phyloP scores from a whole-genome alignment of 2,797 vertebrate species.

The Microctenopoma lineatum region DNA sequence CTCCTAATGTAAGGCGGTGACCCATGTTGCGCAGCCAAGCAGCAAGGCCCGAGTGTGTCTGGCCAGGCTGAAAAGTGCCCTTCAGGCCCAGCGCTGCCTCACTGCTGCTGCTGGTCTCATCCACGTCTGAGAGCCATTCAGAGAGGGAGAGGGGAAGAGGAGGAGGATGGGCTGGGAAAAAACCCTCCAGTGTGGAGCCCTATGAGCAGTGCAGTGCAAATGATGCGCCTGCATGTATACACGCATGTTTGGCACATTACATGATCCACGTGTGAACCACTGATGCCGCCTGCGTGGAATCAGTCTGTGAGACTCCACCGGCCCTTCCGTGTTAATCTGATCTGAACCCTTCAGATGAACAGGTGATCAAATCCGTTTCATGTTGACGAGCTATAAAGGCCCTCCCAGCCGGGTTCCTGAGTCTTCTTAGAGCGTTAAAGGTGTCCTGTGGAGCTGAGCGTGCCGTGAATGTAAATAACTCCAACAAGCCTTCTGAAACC shows the following conservation, averaged over 20 bases:
- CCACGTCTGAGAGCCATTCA: slow-evolving; percentile 64
- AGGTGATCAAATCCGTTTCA: not conserved
- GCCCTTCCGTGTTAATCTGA: not conserved
- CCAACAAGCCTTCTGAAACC: not conserved
- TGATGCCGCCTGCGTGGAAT: not conserved
- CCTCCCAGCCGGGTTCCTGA: not conserved
- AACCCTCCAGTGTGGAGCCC: slow-evolving; percentile 36
- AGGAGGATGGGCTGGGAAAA: not conserved
- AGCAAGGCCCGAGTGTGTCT: slow-evolving; percentile 79
- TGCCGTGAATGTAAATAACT: not conserved
- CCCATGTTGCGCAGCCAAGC: slow-evolving; percentile 83
- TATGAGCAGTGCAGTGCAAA: slow-evolving; percentile 46
- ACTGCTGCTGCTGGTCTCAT: slow-evolving; percentile 62
- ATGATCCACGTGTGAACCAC: slow-evolving; percentile 5
- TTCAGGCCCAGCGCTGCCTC: slow-evolving; percentile 79
- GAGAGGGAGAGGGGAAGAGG: slow-evolving; percentile 35
- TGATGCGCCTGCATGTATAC: slow-evolving; percentile 32
- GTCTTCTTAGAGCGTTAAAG: not conserved
- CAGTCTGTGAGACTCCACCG: no score
- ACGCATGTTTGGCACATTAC: slow-evolving; percentile 32
- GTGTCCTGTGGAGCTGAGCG: no score
- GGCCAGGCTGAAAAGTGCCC: slow-evolving; percentile 85
- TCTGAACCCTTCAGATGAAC: not conserved
- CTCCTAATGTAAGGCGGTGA: slow-evolving; percentile 84
- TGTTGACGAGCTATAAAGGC: not conserved